These are phyloP conservation scores for Morinoia aosen DNA, from an alignment of 2,888 invertebrate genomes.

Conservation along the genomic window DNA sequence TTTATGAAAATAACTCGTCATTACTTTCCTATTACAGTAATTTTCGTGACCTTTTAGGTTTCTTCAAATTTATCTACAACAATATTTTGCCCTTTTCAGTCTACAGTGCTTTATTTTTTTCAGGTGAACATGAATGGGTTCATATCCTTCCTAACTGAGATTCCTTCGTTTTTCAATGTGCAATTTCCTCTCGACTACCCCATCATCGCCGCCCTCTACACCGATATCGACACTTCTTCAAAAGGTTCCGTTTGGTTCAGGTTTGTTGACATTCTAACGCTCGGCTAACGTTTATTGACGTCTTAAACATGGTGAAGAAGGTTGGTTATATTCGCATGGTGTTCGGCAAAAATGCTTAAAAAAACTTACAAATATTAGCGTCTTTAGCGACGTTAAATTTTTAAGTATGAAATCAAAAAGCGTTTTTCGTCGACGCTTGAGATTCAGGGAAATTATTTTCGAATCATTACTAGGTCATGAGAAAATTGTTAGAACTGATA, in stretches of 20 bases:
- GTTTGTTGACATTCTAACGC: conserved; percentile 69
- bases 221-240: conserved; percentile 87
- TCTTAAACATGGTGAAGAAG: neutral
- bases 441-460: no score
- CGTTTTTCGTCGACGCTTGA: no score
- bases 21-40: neutral
- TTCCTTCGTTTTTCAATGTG: conserved; percentile 87
- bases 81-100: neutral
- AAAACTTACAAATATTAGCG: no score
- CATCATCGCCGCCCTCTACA: conserved; percentile 90
- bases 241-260: conserved; percentile 82
- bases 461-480: no score
- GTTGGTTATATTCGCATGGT: no score
- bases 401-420: no score
- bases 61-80: neutral
- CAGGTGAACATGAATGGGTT: conserved; percentile 94
- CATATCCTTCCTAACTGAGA: conserved; percentile 89
- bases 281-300: neutral
- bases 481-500: no score
- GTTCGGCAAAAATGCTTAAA: neutral
- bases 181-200: conserved; percentile 92
- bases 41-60: neutral
- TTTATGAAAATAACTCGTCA: neutral
- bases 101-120: conserved; percentile 67
- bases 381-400: no score